phyloP scores from a whole-genome alignment of 2,797 vertebrate species.

The Vipera ursinii region DNA sequence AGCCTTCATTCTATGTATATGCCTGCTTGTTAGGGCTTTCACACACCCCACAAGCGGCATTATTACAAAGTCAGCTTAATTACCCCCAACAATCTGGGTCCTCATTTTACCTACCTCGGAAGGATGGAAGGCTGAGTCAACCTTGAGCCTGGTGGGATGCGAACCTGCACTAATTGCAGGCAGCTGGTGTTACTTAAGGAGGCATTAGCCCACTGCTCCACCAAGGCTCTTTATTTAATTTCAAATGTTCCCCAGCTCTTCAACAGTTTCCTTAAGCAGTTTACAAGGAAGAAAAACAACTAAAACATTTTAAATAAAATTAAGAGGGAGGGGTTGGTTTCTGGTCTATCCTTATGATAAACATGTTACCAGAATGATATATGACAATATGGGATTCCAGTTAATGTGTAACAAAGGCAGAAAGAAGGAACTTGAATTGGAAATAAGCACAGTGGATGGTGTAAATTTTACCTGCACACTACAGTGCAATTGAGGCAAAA shows the following conservation, averaged over 20 bases:
- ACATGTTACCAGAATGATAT: neutral
- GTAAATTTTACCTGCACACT: neutral
- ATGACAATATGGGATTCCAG: neutral
- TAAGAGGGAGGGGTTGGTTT: neutral
- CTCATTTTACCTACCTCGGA: no score
- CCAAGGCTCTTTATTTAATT: neutral
- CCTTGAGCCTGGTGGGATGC: no score
- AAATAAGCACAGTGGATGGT: neutral
- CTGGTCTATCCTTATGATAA: neutral
- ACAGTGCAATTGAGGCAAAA: neutral
- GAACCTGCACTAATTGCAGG: no score
- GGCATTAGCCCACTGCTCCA: no score
- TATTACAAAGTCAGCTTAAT: no score
- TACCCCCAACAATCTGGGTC: no score
- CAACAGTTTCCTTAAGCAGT: neutral
- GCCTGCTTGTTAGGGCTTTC: no score
- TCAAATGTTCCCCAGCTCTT: neutral
- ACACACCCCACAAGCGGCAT: no score
- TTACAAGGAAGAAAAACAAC: neutral
- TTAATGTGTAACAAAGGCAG: neutral
- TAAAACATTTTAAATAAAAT: neutral
- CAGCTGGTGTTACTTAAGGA: no score
- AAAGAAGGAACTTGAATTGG: neutral
- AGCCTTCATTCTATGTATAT: no score
- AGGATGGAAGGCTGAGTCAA: no score